Evolutionary conservation across 1,140 invertebrate species (phyloP).

Genomic region (Drosophila littoralis): DNA sequence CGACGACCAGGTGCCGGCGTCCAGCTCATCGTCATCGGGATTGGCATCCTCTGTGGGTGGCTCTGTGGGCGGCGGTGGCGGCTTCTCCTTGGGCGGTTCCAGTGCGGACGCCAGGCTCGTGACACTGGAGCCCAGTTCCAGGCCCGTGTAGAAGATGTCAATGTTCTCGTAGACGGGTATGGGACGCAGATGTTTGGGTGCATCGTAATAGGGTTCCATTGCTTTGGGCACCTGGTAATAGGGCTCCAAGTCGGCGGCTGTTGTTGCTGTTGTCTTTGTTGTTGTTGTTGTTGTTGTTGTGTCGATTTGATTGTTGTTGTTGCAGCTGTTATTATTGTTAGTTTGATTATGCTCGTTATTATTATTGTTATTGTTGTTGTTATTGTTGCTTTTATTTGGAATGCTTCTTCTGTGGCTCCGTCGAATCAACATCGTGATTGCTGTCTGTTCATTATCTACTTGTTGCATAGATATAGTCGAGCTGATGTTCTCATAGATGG

Average conservation of each 20-base stretch:
- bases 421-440: slow-evolving; percentile 54
- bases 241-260: slow-evolving; percentile 62
- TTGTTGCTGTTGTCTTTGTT: slow-evolving; percentile 40
- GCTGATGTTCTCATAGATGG: slow-evolving; percentile 83
- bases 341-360: slow-evolving; percentile 75
- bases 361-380: slow-evolving; percentile 64
- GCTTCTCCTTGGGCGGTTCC: slow-evolving; percentile 93
- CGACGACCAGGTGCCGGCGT: slow-evolving; percentile 72
- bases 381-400: slow-evolving; percentile 71
- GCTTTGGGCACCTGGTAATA: slow-evolving; percentile 83
- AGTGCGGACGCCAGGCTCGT: slow-evolving; percentile 61
- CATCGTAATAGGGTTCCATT: slow-evolving; percentile 83
- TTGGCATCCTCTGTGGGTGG: slow-evolving; percentile 58
- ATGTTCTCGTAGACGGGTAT: slow-evolving; percentile 87
- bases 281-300: slow-evolving; percentile 50
- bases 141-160: slow-evolving; percentile 85
- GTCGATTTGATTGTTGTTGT: slow-evolving; percentile 27
- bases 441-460: slow-evolving; percentile 73
- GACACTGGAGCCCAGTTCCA: slow-evolving; percentile 53
- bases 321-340: slow-evolving; percentile 53
- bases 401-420: slow-evolving; percentile 66
- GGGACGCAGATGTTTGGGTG: slow-evolving; percentile 77
- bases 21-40: slow-evolving; percentile 55
- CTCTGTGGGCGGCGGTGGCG: slow-evolving; percentile 92
- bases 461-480: slow-evolving; percentile 76